Percentiles rank a stretch among this genome's conserved stretches.
phyloP scores from a whole-genome alignment of 2,113 vertebrate genomes.

The Caracal caracal region DNA sequence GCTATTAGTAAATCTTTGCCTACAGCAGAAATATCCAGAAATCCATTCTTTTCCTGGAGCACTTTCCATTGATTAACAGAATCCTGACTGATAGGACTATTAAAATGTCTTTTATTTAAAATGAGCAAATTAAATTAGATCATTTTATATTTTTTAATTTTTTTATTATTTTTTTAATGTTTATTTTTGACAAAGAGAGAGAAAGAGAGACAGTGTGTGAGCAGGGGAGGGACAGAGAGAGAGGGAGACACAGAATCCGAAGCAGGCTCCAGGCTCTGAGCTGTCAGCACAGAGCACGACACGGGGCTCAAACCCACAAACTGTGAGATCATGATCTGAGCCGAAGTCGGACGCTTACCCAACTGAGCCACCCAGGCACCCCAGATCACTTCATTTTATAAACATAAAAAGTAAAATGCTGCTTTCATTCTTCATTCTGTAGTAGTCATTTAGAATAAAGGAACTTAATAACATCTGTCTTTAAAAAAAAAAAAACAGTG shows the following conservation, averaged over 20 bases:
- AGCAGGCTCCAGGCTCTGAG: too few relatives aligned
- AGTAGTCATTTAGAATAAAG: conserved; percentile 67
- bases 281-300: too few relatives aligned
- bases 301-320: too few relatives aligned
- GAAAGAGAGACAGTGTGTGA: too few relatives aligned
- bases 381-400: conserved; percentile 69
- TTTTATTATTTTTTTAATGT: too few relatives aligned
- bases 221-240: too few relatives aligned
- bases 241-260: too few relatives aligned
- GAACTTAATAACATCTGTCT: conserved; percentile 59
- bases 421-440: conserved; percentile 68
- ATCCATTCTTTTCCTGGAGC: conserved; percentile 67
- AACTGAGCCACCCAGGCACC: too few relatives aligned
- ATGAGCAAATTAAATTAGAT: conserved; percentile 74
- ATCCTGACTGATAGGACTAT: conserved; percentile 73
- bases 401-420: conserved; percentile 73
- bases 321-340: too few relatives aligned
- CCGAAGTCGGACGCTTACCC: too few relatives aligned
- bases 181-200: too few relatives aligned
- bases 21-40: conserved; percentile 55
- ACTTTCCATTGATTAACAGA: conserved; percentile 80
- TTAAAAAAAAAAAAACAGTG: conserved; percentile 70
- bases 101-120: conserved; percentile 74
- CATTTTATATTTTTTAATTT: conserved; percentile 52
- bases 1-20: conserved; percentile 56